phyloP scores from a whole-genome alignment of 2,797 vertebrate species.

The Gobionotothen gibberifrons region DNA sequence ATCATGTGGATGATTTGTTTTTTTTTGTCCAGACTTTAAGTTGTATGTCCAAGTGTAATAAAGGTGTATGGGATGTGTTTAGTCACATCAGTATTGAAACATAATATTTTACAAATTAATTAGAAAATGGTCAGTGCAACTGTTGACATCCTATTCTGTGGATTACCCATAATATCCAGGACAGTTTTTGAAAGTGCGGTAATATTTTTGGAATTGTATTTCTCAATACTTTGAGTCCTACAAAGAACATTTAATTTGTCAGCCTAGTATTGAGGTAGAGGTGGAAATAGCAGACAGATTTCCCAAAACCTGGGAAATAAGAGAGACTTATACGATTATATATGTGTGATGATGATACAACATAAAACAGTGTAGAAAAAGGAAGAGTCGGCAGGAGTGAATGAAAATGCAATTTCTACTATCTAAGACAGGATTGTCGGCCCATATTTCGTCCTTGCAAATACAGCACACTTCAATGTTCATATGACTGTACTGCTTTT shows the following conservation, averaged over 20 bases:
- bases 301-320: background rate
- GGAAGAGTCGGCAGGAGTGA: background rate
- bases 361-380: background rate
- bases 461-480: constrained; percentile 11
- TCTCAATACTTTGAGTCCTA: background rate
- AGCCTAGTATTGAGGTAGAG: too few species aligned
- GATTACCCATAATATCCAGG: background rate
- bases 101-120: too few species aligned
- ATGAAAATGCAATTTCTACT: background rate
- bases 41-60: too few species aligned
- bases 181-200: background rate
- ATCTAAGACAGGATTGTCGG: background rate
- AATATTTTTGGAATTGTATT: background rate
- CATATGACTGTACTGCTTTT: background rate
- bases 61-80: background rate
- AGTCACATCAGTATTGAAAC: background rate
- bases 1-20: too few species aligned
- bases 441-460: background rate
- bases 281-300: background rate
- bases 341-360: background rate
- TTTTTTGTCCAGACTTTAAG: too few species aligned
- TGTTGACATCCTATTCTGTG: background rate
- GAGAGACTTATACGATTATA: too few species aligned
- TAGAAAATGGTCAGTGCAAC: background rate
- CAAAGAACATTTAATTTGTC: background rate